Evolutionary conservation across 2,888 invertebrate species (phyloP).

Genomic region (Drosophila villosipedis): DNA sequence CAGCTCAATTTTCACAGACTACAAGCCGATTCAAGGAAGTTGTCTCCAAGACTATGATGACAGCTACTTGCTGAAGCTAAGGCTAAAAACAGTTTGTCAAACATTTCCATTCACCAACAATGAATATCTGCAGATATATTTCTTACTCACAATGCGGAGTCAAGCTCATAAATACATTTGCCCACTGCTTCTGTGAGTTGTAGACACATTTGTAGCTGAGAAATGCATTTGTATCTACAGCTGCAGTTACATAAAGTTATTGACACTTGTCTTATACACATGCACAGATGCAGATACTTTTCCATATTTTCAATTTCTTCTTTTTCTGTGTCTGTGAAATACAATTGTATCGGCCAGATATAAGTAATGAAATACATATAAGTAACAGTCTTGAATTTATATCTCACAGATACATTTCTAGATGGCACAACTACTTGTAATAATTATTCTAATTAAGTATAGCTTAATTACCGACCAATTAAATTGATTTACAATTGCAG

Average conservation of each 20-base stretch:
- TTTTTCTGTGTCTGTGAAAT: not conserved
- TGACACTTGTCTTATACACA: constrained; percentile 4
- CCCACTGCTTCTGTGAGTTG: not conserved
- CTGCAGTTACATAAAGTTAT: not conserved
- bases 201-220: not conserved
- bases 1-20: not conserved
- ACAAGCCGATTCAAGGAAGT: not conserved
- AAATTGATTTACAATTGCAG: not conserved
- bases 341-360: not conserved
- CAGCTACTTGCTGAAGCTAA: not conserved
- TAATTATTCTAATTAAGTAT: not conserved
- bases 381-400: not conserved
- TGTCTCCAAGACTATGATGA: not conserved
- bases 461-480: not conserved
- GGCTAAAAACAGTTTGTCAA: not conserved
- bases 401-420: not conserved
- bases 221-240: constrained; percentile 2
- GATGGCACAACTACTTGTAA: not conserved
- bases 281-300: not conserved
- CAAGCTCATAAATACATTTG: not conserved
- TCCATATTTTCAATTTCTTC: too few species aligned
- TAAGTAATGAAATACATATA: not conserved
- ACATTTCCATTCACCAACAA: not conserved
- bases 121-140: not conserved
- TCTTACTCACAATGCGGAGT: not conserved